Evolutionary conservation across 2,113 vertebrate genomes (phyloP).

Genomic region (Maccullochella peelii): DNA sequence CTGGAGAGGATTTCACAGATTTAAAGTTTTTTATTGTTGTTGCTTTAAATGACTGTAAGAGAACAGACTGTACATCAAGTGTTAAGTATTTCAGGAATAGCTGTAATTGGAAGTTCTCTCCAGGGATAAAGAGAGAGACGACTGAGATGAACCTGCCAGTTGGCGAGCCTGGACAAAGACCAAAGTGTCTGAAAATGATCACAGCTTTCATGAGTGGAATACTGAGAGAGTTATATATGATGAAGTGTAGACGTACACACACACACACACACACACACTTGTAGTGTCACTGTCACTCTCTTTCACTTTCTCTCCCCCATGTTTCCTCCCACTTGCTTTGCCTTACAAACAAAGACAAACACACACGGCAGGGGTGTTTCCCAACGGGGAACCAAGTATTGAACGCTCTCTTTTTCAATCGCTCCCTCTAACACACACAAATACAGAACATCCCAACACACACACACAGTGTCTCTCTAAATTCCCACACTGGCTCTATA

Average conservation of each 20-base stretch:
- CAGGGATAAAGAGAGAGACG: neutral
- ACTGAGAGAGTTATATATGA: conserved; percentile 12
- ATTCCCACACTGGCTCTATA: conserved; percentile 61
- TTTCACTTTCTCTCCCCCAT: conserved; percentile 3
- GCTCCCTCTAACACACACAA: neutral
- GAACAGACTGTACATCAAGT: neutral
- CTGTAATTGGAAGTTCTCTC: neutral
- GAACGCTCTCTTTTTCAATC: conserved; percentile 25
- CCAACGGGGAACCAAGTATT: conserved; percentile 25
- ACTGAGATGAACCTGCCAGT: neutral
- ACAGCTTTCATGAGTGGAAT: conserved; percentile 21
- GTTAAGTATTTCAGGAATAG: neutral
- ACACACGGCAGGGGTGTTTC: conserved; percentile 43
- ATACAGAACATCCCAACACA: neutral
- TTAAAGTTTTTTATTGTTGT: neutral
- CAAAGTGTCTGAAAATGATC: conserved; percentile 27
- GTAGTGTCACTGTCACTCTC: conserved; percentile 19
- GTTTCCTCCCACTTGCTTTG: conserved; percentile 38
- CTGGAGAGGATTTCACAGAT: conserved; percentile 4
- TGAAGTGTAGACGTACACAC: conserved; percentile 9
- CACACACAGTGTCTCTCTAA: conserved; percentile 27
- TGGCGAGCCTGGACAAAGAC: conserved; percentile 17
- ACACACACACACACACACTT: neutral
- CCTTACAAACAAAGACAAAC: conserved; percentile 51
- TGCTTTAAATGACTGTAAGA: neutral